A percentile compares a stretch with the other conserved stretches of the same genome.
These are phyloP conservation scores for Lathamus discolor DNA, from an alignment of 2,113 vertebrate genomes.

Conservation along the genomic window DNA sequence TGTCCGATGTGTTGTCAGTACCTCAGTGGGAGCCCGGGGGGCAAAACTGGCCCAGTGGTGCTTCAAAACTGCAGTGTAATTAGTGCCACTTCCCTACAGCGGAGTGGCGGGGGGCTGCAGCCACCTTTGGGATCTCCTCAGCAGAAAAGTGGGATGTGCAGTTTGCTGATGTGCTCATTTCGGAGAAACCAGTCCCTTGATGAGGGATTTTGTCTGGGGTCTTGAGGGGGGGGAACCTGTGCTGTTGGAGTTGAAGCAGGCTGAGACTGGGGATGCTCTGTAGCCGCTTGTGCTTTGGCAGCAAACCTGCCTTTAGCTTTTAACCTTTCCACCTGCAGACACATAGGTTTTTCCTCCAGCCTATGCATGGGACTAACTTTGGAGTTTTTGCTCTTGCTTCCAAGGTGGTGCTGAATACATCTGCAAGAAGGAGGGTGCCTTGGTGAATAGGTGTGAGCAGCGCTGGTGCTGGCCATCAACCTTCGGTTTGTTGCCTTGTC, in stretches of 20 bases:
- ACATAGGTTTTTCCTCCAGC: neutral
- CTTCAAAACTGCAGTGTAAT: neutral
- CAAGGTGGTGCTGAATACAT: neutral
- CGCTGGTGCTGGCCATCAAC: rapidly evolving
- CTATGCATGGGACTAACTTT: neutral
- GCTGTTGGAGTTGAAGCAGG: rapidly evolving
- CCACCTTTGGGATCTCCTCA: neutral
- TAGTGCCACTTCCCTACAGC: conserved; percentile 12
- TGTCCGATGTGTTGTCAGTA: neutral
- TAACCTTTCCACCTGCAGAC: neutral
- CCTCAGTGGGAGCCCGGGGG: neutral
- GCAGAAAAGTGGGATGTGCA: neutral
- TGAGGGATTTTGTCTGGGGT: neutral
- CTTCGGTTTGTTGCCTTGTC: neutral
- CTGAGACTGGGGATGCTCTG: neutral
- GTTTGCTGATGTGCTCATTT: neutral
- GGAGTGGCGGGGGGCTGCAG: neutral
- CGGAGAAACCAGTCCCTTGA: neutral
- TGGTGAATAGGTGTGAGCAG: neutral
- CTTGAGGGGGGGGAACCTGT: neutral
- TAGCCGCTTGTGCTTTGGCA: neutral
- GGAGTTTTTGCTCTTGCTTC: neutral
- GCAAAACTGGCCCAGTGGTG: neutral
- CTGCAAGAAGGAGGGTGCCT: neutral
- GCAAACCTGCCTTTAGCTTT: neutral